phyloP scores from a whole-genome alignment of 2,797 vertebrate species.

The Sardinella longiceps region DNA sequence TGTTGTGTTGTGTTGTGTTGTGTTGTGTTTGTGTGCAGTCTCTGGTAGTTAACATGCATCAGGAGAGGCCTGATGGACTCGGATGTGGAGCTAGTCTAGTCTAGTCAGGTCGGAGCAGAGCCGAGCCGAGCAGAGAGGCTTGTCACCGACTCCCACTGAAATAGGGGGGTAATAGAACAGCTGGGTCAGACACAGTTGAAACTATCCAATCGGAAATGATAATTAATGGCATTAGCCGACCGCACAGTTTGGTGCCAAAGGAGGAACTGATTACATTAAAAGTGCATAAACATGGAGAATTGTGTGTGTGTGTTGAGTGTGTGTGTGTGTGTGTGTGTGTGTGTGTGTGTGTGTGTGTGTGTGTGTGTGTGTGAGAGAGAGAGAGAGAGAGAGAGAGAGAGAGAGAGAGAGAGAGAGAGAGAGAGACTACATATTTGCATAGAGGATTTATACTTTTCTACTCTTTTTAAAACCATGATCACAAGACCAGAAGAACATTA shows the following conservation, averaged over 20 bases:
- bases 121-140: too few species aligned
- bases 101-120: slow-evolving; percentile 51
- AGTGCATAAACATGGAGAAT: slow-evolving; percentile 75
- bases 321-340: slow-evolving; percentile 38
- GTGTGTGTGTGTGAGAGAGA: slow-evolving; percentile 4
- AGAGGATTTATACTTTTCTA: background rate
- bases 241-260: slow-evolving; percentile 71
- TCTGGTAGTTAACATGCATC: background rate
- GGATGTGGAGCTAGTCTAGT: background rate
- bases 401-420: too few species aligned
- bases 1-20: too few species aligned
- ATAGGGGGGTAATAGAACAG: slow-evolving; percentile 69
- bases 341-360: slow-evolving; percentile 19
- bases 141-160: slow-evolving; percentile 41
- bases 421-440: background rate
- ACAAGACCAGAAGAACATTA: background rate
- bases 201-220: slow-evolving; percentile 79
- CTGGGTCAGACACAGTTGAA: slow-evolving; percentile 75
- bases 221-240: slow-evolving; percentile 80
- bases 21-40: background rate
- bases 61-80: background rate
- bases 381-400: too few species aligned
- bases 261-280: slow-evolving; percentile 77
- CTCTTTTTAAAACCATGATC: background rate
- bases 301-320: too few species aligned